Conservation (phyloP, 2,888 invertebrate species). For the Fissipunctia ypsillon region DNA sequence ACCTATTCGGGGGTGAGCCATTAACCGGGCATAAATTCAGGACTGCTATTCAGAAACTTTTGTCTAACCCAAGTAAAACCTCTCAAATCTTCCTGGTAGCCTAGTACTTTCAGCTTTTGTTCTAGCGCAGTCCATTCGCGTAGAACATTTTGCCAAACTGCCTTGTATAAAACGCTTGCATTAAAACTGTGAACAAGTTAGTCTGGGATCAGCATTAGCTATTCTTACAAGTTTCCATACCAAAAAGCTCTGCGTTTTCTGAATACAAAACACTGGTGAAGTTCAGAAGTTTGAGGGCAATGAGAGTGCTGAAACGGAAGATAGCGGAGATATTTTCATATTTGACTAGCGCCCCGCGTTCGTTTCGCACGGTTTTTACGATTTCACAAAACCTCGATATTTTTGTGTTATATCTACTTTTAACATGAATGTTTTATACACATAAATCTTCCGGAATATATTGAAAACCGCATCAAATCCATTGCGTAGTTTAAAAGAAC, state of each 20-base stretch:
- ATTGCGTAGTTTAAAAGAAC: too few species aligned
- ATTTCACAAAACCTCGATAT: too few species aligned
- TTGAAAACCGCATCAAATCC: too few species aligned
- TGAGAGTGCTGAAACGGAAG: not conserved
- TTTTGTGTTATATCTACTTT: too few species aligned
- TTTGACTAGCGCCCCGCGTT: too few species aligned
- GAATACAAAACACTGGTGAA: constrained; percentile 59
- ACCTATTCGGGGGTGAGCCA: too few species aligned
- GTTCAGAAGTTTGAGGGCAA: constrained; percentile 33
- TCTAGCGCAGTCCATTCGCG: constrained; percentile 2
- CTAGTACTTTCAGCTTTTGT: constrained; percentile 21
- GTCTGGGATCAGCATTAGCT: constrained; percentile 37
- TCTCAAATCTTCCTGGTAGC: constrained; percentile 12
- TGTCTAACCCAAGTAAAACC: not conserved
- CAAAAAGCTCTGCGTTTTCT: constrained; percentile 56
- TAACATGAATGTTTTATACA: too few species aligned
- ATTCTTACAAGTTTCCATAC: constrained; percentile 43
- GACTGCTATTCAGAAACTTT: not conserved
- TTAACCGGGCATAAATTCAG: not conserved
- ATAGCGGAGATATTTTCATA: not conserved
- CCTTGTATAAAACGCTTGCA: constrained; percentile 42
- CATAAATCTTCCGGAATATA: too few species aligned
- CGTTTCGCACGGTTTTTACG: too few species aligned
- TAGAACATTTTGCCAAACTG: constrained; percentile 30
- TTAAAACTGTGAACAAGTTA: constrained; percentile 42